Percentiles rank a stretch among this genome's conserved stretches.
phyloP scores from a whole-genome alignment of 2,113 vertebrate genomes.

The Mungos mungo region DNA sequence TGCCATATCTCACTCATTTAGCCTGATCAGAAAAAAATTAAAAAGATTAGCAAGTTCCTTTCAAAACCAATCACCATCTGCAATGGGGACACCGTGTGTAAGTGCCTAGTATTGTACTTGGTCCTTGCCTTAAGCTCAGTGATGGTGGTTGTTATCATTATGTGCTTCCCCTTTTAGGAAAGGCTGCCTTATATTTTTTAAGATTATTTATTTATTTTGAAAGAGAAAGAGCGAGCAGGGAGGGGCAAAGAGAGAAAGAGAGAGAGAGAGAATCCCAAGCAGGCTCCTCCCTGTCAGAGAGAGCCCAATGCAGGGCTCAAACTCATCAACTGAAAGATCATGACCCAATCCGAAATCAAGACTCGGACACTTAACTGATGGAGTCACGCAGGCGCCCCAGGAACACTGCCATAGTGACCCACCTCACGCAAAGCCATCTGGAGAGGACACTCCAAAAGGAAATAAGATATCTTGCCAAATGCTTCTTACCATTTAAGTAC shows the following conservation, averaged over 20 bases:
- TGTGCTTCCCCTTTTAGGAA: neutral
- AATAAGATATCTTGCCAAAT: neutral
- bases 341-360: too few species aligned
- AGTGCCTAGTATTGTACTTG: neutral
- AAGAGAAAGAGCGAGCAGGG: too few species aligned
- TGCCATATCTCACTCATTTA: constrained; percentile 4
- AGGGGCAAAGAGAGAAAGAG: too few species aligned
- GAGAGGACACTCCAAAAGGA: neutral
- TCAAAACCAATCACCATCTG: neutral
- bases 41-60: neutral
- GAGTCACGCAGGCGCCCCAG: too few species aligned
- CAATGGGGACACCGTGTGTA: neutral
- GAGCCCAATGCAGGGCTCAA: too few species aligned
- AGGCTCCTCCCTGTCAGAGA: too few species aligned
- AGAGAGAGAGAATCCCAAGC: too few species aligned
- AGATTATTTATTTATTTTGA: too few species aligned
- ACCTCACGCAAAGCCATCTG: neutral
- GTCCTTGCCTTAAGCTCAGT: neutral
- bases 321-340: too few species aligned
- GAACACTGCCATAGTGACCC: neutral
- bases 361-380: too few species aligned
- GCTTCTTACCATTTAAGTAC: neutral
- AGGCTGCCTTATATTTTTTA: neutral
- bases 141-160: neutral
- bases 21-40: neutral